Conservation (phyloP, 2,113 vertebrate species). For the Paratilapia polleni region DNA sequence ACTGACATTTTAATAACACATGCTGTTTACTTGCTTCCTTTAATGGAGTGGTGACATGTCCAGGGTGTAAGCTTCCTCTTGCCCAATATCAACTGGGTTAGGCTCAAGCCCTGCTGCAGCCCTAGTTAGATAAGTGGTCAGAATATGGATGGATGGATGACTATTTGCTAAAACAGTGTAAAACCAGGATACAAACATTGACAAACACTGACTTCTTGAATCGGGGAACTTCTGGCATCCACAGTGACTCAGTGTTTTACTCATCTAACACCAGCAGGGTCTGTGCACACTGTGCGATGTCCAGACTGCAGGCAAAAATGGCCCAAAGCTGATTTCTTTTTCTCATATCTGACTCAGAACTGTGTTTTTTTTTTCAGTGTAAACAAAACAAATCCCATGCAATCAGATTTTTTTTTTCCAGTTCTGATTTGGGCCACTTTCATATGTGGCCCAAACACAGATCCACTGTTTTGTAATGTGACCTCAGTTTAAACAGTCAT, state of each 20-base stretch:
- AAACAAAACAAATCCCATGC: not conserved
- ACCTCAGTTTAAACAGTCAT: not conserved
- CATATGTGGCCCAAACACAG: not conserved
- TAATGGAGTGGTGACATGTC: not conserved
- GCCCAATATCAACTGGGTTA: not conserved
- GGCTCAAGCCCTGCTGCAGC: not conserved
- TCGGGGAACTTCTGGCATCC: not conserved
- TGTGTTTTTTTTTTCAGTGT: slow-evolving; percentile 5
- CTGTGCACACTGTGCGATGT: not conserved
- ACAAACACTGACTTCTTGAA: not conserved
- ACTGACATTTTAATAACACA: not conserved
- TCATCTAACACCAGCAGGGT: not conserved
- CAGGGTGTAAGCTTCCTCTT: not conserved
- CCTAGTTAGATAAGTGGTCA: not conserved
- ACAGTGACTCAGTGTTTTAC: slow-evolving; percentile 5
- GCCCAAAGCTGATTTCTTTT: not conserved
- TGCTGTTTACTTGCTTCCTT: not conserved
- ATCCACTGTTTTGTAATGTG: not conserved
- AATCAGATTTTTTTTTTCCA: not conserved
- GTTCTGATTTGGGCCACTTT: not conserved
- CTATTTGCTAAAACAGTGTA: not conserved
- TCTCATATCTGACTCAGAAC: not conserved
- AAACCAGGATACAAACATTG: not conserved
- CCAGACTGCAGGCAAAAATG: not conserved
- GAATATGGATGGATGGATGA: not conserved